A percentile compares a stretch with the other conserved stretches of the same genome.
Evolutionary conservation across 2,888 invertebrate genomes (phyloP).

Genomic region (Drosophila dives): DNA sequence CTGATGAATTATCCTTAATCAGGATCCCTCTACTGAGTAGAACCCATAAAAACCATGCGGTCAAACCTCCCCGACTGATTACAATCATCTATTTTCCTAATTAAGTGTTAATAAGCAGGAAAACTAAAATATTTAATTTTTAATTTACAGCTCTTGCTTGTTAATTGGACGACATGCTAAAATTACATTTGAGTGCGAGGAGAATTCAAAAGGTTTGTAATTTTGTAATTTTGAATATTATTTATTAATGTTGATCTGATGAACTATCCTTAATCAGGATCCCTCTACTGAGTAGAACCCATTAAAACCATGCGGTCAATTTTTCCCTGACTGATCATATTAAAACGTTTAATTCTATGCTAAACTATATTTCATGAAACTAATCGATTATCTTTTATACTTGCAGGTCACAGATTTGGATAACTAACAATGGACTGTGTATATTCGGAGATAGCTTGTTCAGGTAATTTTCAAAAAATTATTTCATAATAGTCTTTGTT

Average conservation of each 20-base stretch:
- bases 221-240: neutral
- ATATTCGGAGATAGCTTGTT: neutral
- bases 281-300: slow-evolving; percentile 78
- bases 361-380: neutral
- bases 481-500: neutral
- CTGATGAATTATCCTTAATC: slow-evolving; percentile 67
- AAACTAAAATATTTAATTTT: neutral
- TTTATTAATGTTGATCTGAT: slow-evolving; percentile 42
- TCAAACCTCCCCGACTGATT: slow-evolving; percentile 62
- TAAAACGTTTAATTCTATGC: neutral
- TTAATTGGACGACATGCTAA: neutral
- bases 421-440: neutral
- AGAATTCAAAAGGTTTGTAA: slow-evolving; percentile 26
- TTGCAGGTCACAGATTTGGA: neutral
- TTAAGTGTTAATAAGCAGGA: neutral
- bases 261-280: slow-evolving; percentile 69
- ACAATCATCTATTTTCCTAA: neutral
- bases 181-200: neutral
- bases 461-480: slow-evolving; percentile 23
- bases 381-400: neutral
- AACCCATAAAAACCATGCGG: slow-evolving; percentile 73
- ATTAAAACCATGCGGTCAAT: slow-evolving; percentile 68
- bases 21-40: slow-evolving; percentile 78
- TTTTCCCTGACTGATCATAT: slow-evolving; percentile 59
- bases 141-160: slow-evolving; percentile 1